These are phyloP conservation scores for Borostomias antarcticus DNA, from an alignment of 2,797 vertebrate species.

Conservation along the genomic window DNA sequence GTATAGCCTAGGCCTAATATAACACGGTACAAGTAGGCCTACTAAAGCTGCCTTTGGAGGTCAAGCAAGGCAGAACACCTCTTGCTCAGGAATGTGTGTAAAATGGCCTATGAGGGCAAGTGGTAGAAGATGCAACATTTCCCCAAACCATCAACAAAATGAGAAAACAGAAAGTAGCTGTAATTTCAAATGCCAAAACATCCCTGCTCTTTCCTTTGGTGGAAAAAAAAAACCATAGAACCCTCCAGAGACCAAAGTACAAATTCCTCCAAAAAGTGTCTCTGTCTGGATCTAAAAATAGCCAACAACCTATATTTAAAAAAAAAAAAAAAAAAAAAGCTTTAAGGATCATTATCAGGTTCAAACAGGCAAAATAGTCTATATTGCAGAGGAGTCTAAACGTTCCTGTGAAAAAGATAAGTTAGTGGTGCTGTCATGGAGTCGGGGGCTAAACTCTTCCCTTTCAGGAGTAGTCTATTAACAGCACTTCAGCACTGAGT, in stretches of 20 bases:
- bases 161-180: slow-evolving; percentile 20
- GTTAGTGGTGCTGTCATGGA: neutral
- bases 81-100: neutral
- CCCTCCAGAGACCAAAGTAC: neutral
- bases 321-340: too few species aligned
- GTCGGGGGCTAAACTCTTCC: neutral
- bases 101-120: slow-evolving; percentile 8
- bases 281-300: neutral
- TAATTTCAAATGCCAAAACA: slow-evolving; percentile 8
- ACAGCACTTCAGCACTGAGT: neutral
- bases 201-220: neutral
- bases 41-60: neutral
- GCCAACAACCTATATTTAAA: neutral
- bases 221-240: neutral
- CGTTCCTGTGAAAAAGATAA: neutral
- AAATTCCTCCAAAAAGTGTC: neutral
- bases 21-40: too few species aligned
- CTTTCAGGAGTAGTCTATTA: neutral
- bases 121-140: neutral
- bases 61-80: neutral
- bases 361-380: neutral
- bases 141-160: slow-evolving; percentile 17
- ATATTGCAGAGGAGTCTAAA: neutral
- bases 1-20: neutral
- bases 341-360: neutral